Percentiles rank a stretch among this genome's conserved stretches.
phyloP scores from a whole-genome alignment of 2,797 vertebrate species.

The Dendrocincla fuliginosa region DNA sequence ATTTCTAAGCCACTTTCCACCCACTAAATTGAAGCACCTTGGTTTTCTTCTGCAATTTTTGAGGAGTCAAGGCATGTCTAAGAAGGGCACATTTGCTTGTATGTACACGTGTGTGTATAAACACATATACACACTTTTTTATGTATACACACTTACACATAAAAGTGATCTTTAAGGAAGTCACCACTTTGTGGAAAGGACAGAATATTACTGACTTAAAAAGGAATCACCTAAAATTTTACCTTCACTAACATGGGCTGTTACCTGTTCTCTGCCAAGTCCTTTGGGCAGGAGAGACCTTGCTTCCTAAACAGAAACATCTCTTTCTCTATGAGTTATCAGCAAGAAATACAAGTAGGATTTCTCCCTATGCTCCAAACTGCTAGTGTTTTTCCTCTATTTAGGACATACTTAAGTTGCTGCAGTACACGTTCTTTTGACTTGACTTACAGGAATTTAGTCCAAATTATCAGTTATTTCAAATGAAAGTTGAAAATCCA shows the following conservation, averaged over 20 bases:
- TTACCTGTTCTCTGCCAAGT: background rate
- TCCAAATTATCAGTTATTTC: background rate
- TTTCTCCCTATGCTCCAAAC: background rate
- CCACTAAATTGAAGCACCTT: constrained; percentile 48
- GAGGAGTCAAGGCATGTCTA: constrained; percentile 1
- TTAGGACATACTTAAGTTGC: background rate
- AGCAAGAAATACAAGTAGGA: background rate
- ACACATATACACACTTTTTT: background rate
- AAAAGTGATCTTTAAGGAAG: background rate
- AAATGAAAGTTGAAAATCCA: background rate
- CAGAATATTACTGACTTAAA: background rate
- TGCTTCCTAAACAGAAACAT: background rate
- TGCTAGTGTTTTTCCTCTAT: background rate
- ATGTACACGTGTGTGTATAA: background rate
- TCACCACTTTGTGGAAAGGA: background rate
- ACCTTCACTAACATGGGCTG: background rate
- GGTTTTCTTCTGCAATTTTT: constrained; percentile 28
- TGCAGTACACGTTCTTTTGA: background rate
- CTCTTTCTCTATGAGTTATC: background rate
- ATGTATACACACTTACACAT: background rate
- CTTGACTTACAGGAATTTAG: background rate
- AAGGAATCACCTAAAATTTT: background rate
- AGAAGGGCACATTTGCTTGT: background rate
- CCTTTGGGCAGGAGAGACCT: background rate
- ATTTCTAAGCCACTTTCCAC: constrained; percentile 47